Evolutionary conservation across 2,888 invertebrate species (phyloP).

Genomic region (Mythimna lalbum): DNA sequence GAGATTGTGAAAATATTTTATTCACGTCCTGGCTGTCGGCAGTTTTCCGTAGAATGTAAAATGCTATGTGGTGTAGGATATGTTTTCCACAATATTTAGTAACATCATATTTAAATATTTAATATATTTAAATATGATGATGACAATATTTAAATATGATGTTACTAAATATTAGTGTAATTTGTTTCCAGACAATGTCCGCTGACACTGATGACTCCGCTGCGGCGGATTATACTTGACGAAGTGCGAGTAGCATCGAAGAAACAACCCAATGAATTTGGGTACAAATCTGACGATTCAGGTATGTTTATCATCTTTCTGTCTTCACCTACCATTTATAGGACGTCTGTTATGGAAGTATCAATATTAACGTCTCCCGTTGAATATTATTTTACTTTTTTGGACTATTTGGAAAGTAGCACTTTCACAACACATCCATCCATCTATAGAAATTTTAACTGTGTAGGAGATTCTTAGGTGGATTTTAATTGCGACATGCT

Average conservation of each 20-base stretch:
- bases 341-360: constrained; percentile 6
- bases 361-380: not conserved
- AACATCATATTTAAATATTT: too few relatives aligned
- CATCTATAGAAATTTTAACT: not conserved
- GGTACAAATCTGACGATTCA: constrained; percentile 91
- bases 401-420: not conserved
- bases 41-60: constrained; percentile 9
- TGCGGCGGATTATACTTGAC: constrained; percentile 92
- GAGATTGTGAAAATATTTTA: constrained; percentile 27
- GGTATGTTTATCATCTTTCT: constrained; percentile 80
- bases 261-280: constrained; percentile 92
- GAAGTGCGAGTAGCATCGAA: constrained; percentile 92
- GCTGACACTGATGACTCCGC: constrained; percentile 91
- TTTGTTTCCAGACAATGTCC: constrained; percentile 92
- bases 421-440: constrained; percentile 11
- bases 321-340: not conserved
- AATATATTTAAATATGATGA: constrained; percentile 17
- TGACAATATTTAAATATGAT: constrained; percentile 13
- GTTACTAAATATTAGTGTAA: constrained; percentile 41
- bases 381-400: constrained; percentile 5
- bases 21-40: not conserved
- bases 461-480: not conserved
- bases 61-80: not conserved
- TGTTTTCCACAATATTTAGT: constrained; percentile 12
- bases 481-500: not conserved